Evolutionary conservation across 1,140 invertebrate species (phyloP), one percentile per base, ranked within the genome.

Genomic region (Bacillus rossius): DNA sequence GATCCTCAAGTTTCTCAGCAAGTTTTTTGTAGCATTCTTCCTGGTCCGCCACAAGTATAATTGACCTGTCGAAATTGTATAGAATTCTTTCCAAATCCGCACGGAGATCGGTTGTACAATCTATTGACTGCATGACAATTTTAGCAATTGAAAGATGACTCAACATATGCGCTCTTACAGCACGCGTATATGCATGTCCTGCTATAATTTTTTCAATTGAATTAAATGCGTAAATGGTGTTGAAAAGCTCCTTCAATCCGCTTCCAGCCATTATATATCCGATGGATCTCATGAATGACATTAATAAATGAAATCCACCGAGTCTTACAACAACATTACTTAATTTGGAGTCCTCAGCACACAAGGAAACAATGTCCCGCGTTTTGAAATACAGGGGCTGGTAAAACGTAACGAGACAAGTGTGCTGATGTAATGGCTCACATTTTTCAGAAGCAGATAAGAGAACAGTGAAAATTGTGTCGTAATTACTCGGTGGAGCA

Each of bases 321-420:
- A 25, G 13, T 19, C 57, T n/a, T 7, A 17, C 2, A 20, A 17
- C 2, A n/a, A 26, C 22, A 53, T 14, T 14, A 49, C 20, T 14
- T 29, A 22, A 38, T 51, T 48, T 14, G 40, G 47, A 41, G 49
- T 52, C 22, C 40, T 20, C 10, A 29, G 57, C 7, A 22, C 17
- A 5, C n/a, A 2, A n/a, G 29, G 57, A 7, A 53, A 38, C 48
- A 53, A 37, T 42, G 14, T 67, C 55, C 54, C 54, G 65, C 47
- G 71, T 41, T 66, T 69, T 68, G 63, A 67, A 3, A 67, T 69
- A 65, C 29, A 72, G 29, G 5, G 29, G 69, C 56, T 62, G 20
- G 64, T 67, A 8, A 55, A 63, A 70, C 66, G 64, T 70, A 71
- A 72, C 55, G 48, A 60, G 57, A 49, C 65, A 64, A 61, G 59